These are phyloP conservation scores for Monodelphis domestica DNA, from an alignment of 2,797 vertebrate genomes.

Conservation along the genomic window DNA sequence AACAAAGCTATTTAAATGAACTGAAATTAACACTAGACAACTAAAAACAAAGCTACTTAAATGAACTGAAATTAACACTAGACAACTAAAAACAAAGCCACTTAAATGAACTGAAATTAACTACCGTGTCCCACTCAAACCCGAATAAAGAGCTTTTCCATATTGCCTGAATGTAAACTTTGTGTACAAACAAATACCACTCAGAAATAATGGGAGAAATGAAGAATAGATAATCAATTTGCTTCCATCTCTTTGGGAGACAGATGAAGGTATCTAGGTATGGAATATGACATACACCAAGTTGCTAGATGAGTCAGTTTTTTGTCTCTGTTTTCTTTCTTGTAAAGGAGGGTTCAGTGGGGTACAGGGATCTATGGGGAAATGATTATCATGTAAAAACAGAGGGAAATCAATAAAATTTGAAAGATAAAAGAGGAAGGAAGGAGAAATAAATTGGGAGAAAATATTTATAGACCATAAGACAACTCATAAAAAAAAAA, in stretches of 20 bases:
- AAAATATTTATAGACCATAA: neutral
- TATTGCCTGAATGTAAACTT: neutral
- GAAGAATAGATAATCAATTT: neutral
- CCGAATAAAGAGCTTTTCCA: neutral
- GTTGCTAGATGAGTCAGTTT: neutral
- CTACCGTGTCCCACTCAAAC: neutral
- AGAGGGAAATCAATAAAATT: neutral
- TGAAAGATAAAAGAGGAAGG: neutral
- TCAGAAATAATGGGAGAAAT: neutral
- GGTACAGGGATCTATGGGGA: neutral
- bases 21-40: neutral
- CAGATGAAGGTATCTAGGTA: neutral
- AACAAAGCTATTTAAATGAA: no score
- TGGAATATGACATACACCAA: neutral
- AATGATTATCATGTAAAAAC: neutral
- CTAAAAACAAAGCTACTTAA: neutral
- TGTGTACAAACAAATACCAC: neutral
- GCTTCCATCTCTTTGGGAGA: neutral
- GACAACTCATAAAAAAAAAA: neutral
- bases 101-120: neutral
- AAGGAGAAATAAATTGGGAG: neutral
- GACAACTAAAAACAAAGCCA: neutral
- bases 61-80: neutral
- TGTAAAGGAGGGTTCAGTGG: neutral
- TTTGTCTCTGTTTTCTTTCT: neutral